Conservation (phyloP, 2,888 invertebrate genomes). For the Syrista parreyssii region DNA sequence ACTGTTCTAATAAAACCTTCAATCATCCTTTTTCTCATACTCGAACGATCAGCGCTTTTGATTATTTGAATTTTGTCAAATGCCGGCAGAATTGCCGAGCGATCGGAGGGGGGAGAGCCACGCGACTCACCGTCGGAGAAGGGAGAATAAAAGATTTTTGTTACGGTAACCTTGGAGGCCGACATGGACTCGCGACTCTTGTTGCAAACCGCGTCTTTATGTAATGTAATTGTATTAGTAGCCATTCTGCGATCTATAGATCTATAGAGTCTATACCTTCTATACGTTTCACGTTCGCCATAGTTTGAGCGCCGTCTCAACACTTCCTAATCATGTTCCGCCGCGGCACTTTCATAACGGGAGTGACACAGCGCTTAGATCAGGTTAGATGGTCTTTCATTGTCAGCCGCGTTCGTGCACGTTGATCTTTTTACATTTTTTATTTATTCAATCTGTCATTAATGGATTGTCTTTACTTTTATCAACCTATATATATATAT, state of each 20-base stretch:
- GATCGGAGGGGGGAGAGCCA: constrained; percentile 31
- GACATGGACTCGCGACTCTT: constrained; percentile 26
- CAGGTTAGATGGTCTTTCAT: not conserved
- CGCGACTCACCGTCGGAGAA: constrained; percentile 33
- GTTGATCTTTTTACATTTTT: not conserved
- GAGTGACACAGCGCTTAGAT: not conserved
- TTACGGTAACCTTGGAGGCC: constrained; percentile 27
- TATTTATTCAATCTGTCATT: too few relatives aligned
- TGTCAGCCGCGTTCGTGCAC: not conserved
- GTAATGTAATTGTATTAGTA: constrained; percentile 19
- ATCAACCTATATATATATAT: not conserved
- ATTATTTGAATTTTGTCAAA: too few relatives aligned
- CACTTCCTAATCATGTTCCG: not conserved
- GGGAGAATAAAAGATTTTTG: constrained; percentile 36
- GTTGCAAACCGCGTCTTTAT: constrained; percentile 35
- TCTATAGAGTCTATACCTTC: too few relatives aligned
- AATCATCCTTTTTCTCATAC: too few relatives aligned
- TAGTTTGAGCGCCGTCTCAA: too few relatives aligned
- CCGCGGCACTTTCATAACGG: not conserved
- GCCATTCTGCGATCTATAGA: too few relatives aligned
- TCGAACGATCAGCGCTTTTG: too few relatives aligned
- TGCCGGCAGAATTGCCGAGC: constrained; percentile 31
- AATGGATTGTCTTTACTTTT: too few relatives aligned
- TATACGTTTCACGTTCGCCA: too few relatives aligned
- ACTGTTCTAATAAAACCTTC: too few relatives aligned